A percentile compares a stretch with the other conserved stretches of the same genome.
These are phyloP conservation scores for Philaethria dido DNA, from an alignment of 2,888 invertebrate genomes.

Conservation along the genomic window DNA sequence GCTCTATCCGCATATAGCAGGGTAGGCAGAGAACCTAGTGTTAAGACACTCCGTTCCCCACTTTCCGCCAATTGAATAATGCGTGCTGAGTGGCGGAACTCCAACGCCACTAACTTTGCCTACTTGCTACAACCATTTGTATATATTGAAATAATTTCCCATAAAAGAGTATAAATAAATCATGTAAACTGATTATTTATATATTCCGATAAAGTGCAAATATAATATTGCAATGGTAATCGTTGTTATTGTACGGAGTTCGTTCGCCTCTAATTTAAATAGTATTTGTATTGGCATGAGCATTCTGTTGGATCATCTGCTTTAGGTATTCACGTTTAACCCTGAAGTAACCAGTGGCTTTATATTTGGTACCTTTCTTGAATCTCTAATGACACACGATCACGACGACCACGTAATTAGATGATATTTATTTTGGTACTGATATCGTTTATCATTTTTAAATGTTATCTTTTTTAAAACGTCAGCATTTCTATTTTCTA, in stretches of 20 bases:
- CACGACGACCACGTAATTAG: constrained; percentile 10
- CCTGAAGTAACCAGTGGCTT: constrained; percentile 32
- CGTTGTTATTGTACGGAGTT: constrained; percentile 62
- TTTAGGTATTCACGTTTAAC: constrained; percentile 48
- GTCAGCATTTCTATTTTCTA: background rate
- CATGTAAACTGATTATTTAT: constrained; percentile 16
- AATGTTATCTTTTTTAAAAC: too few species aligned
- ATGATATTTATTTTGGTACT: background rate
- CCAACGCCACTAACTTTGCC: too few species aligned
- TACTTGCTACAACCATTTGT: background rate
- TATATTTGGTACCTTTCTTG: constrained; percentile 33
- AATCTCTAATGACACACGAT: constrained; percentile 15
- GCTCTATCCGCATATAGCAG: too few species aligned
- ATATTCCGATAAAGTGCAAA: constrained; percentile 27
- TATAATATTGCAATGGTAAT: constrained; percentile 50
- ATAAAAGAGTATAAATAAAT: constrained; percentile 5
- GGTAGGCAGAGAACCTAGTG: too few species aligned
- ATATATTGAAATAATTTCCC: background rate
- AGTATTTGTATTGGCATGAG: constrained; percentile 48
- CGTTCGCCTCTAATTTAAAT: constrained; percentile 61
- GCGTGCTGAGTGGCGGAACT: too few species aligned
- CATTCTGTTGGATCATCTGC: constrained; percentile 49
- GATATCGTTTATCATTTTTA: background rate
- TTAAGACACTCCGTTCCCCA: too few species aligned
- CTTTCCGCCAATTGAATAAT: too few species aligned